These are phyloP conservation scores for Theropithecus gelada DNA, from an alignment of 2,113 vertebrate genomes.

Conservation along the genomic window DNA sequence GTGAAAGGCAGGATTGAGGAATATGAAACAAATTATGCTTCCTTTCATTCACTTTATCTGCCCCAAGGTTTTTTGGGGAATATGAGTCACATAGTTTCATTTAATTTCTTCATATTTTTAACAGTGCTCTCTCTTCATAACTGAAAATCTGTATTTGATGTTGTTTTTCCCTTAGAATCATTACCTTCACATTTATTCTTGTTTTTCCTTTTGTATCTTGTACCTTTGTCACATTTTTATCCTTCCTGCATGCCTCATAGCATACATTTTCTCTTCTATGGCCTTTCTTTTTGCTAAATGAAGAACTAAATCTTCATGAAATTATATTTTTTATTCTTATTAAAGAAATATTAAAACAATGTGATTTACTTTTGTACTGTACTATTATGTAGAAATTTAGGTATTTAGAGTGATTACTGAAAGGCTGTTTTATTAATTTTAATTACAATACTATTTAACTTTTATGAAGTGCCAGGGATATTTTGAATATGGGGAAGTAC, in stretches of 20 bases:
- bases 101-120: neutral
- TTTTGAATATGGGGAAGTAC: neutral
- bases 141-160: neutral
- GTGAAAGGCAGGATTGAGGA: neutral
- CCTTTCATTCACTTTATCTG: neutral
- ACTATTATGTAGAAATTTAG: neutral
- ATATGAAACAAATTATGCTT: neutral
- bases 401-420: neutral
- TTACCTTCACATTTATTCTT: constrained; percentile 13
- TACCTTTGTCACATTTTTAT: neutral
- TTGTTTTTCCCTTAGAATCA: neutral
- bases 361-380: neutral
- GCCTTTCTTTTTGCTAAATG: neutral
- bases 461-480: neutral
- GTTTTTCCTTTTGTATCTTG: neutral
- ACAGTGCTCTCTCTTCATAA: neutral
- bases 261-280: neutral
- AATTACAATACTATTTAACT: neutral
- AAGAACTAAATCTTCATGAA: neutral
- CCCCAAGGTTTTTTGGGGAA: neutral
- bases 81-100: neutral
- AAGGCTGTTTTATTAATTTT: neutral
- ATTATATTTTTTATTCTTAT: neutral
- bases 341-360: constrained; percentile 17
- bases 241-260: neutral